Percentiles rank a stretch among this genome's conserved stretches.
Conservation (phyloP, 2,888 invertebrate species). For the Cryptus armator region DNA sequence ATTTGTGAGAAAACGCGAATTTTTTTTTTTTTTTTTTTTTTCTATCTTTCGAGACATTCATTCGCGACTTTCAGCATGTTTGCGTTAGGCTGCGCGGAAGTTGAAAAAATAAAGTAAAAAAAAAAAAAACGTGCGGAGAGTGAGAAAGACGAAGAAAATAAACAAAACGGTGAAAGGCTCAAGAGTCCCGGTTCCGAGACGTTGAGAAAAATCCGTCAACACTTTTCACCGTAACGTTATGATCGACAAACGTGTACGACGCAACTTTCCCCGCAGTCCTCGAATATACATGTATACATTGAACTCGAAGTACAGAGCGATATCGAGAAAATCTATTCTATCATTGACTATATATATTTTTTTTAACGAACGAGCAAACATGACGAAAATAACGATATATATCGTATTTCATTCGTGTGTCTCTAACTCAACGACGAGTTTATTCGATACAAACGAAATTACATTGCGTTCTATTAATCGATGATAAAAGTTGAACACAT, state of each 20-base stretch:
- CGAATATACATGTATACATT: constrained; percentile 19
- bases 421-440: background rate
- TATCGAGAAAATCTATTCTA: background rate
- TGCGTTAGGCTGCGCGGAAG: background rate
- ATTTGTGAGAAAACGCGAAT: constrained; percentile 26
- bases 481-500: background rate
- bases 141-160: constrained; percentile 10
- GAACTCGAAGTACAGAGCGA: background rate
- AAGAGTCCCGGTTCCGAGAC: background rate
- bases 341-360: background rate
- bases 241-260: constrained; percentile 39
- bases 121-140: background rate
- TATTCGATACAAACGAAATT: background rate
- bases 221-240: constrained; percentile 47
- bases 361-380: background rate
- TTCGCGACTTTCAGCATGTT: background rate
- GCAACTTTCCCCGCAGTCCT: constrained; percentile 56
- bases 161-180: constrained; percentile 54
- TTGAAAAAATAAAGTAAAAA: background rate
- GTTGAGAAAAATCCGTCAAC: constrained; percentile 49
- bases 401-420: background rate
- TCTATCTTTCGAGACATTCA: background rate
- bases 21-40: background rate
- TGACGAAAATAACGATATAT: background rate
- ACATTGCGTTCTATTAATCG: background rate